Percentiles rank a stretch among this genome's conserved stretches.
These are phyloP conservation scores for Corvus cornix DNA, from an alignment of 2,113 vertebrate genomes.

Conservation along the genomic window DNA sequence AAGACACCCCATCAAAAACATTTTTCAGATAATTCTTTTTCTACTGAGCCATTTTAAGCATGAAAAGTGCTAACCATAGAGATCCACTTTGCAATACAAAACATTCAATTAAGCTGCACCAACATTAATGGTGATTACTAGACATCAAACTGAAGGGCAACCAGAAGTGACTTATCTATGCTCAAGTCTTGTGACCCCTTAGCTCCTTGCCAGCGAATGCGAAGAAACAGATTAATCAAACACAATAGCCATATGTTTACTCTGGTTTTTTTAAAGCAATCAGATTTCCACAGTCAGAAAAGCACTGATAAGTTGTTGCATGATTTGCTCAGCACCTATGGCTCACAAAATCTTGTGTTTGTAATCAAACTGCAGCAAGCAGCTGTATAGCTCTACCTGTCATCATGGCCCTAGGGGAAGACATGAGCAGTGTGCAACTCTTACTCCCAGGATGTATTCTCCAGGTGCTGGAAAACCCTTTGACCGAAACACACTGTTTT, in stretches of 20 bases:
- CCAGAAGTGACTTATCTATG: background rate
- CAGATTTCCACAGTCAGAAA: constrained; percentile 41
- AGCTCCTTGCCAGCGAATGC: constrained; percentile 21
- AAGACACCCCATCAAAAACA: background rate
- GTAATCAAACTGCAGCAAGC: constrained; percentile 22
- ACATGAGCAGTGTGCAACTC: background rate
- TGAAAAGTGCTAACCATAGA: background rate
- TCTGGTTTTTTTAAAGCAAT: background rate
- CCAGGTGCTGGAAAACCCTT: background rate
- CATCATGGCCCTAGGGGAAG: background rate
- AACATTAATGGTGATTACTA: constrained; percentile 59
- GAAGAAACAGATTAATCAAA: constrained; percentile 67
- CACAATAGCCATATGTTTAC: constrained; percentile 50
- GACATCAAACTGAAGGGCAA: constrained; percentile 34
- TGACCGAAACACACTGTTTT: background rate
- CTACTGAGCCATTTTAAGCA: background rate
- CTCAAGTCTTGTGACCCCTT: constrained; percentile 3
- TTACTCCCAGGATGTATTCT: background rate
- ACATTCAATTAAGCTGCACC: constrained; percentile 64
- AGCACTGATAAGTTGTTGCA: background rate
- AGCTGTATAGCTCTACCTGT: background rate
- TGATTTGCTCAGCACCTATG: constrained; percentile 23
- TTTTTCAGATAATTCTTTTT: constrained; percentile 2
- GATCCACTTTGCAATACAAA: constrained; percentile 39
- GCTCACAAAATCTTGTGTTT: constrained; percentile 44